Percentiles rank a stretch among this genome's conserved stretches.
phyloP scores from a whole-genome alignment of 1,140 invertebrate species.

The Drosophila orosa region DNA sequence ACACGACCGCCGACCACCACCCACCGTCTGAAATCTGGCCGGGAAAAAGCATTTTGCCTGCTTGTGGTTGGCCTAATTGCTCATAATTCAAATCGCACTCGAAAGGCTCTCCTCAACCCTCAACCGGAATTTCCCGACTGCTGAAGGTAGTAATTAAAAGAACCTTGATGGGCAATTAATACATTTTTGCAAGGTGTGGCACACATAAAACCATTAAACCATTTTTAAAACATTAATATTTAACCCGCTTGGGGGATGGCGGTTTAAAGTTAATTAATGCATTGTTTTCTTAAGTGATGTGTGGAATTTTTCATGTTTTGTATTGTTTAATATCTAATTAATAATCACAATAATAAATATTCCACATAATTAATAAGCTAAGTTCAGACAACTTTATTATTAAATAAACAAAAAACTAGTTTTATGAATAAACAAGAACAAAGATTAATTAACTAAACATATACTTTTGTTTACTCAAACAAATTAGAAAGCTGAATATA shows the following conservation, averaged over 20 bases:
- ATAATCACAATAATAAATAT: not conserved
- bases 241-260: not conserved
- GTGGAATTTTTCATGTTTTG: not conserved
- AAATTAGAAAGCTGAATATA: too few species aligned
- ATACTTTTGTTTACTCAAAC: too few species aligned
- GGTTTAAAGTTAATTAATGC: slow-evolving; percentile 8
- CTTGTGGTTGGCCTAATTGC: slow-evolving; percentile 70
- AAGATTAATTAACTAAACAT: too few species aligned
- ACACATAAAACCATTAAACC: not conserved
- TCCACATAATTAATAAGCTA: not conserved
- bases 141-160: slow-evolving; percentile 34
- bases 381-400: not conserved
- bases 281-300: not conserved
- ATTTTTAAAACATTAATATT: slow-evolving; percentile 13
- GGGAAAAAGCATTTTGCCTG: slow-evolving; percentile 54
- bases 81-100: slow-evolving; percentile 63
- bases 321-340: not conserved
- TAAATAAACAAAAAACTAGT: not conserved
- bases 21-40: slow-evolving; percentile 11
- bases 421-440: too few species aligned
- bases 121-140: slow-evolving; percentile 1
- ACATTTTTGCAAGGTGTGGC: not conserved
- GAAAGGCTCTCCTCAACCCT: not conserved
- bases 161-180: slow-evolving; percentile 17
- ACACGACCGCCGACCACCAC: not conserved